These are phyloP conservation scores for Hypsibius dujardini DNA, from an alignment of 1,140 invertebrate species.

Conservation along the genomic window DNA sequence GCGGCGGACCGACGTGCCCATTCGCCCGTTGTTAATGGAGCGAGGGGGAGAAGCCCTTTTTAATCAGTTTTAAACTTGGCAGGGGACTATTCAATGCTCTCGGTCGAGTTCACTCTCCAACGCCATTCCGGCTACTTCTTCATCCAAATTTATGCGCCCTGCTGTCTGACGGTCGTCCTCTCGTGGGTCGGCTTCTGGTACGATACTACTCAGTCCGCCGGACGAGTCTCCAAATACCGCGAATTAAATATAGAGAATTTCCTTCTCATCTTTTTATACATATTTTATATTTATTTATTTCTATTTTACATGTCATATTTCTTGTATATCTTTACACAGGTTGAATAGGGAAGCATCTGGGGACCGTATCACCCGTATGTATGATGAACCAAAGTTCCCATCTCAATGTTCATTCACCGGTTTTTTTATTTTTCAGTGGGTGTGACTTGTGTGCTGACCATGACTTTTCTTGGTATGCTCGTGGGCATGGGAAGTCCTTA, in stretches of 20 bases:
- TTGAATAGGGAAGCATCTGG: conserved; percentile 17
- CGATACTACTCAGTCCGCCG: no score
- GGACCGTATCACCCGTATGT: conserved; percentile 1
- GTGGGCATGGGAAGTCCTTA: background rate
- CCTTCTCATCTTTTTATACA: conserved; percentile 40
- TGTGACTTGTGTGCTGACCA: conserved; percentile 66
- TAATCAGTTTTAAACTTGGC: conserved; percentile 22
- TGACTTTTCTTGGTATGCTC: conserved; percentile 55
- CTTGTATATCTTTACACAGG: background rate
- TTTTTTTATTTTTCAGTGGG: conserved; percentile 36
- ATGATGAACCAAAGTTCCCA: no score
- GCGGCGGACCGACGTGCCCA: no score
- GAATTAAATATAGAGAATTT: conserved; percentile 37
- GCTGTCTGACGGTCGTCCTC: conserved; percentile 75
- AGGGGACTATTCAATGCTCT: conserved; percentile 56
- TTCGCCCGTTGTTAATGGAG: no score
- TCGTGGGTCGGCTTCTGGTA: conserved; percentile 93
- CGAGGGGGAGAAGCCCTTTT: background rate
- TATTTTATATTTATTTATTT: conserved; percentile 35
- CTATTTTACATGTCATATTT: conserved; percentile 4
- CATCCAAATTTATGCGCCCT: conserved; percentile 79
- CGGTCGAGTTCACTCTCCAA: conserved; percentile 69
- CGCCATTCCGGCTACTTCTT: conserved; percentile 79
- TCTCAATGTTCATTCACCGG: background rate
- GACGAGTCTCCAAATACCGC: no score